Base-by-base conservation (phyloP, 2,797 vertebrate genomes). In the Echeneis naucrates region DNA sequence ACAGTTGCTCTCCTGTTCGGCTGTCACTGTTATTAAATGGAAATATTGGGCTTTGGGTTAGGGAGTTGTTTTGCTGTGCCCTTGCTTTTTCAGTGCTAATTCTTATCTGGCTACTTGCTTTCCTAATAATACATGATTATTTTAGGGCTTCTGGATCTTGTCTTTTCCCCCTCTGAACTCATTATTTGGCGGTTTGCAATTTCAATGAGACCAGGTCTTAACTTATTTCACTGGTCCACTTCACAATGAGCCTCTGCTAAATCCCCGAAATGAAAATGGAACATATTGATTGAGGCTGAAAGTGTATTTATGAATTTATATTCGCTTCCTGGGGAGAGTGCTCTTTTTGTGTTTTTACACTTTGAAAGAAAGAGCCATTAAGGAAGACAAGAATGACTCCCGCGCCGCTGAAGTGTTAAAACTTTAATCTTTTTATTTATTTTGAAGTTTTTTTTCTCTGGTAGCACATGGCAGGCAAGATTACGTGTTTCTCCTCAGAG, bases 361-460 rank as follows among this genome's bases (percentile, higher is more conserved):
- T 66, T 38, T 73, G 9, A 61, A 74, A 81, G 61, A 35, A 76
- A 56, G 58, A 78, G 17, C 53, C 65, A 75, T 76, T 82, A 73
- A 66, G 38, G 45, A 38, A 32, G 54, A 68, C 52, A 27, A 54
- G 68, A 66, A 26, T 1, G 2, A 53, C 10, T 35, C 45, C 52
- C 0, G 26, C 17, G 6, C 26, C 10, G 24, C 27, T 16, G 44
- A 21, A 47, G 53, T 75, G 75, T 57, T 69, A 27, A 79, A 68
- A 78, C 30, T 75, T 57, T 40, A 30, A 73, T 65, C 6, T 48
- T 56, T 69, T 52, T 44, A 74, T 67, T 58, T 48, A 47, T 67
- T 54, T 70, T 21, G 19, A 40, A 33, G 5, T 33, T 38, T 38
- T 38, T 13, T 38, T 14, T 13, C 37, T 38, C 37, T 3, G 12